A percentile compares a stretch with the other conserved stretches of the same genome.
Conservation (phyloP, 1,140 invertebrate species). For the Trachymyrmex cornetzi region DNA sequence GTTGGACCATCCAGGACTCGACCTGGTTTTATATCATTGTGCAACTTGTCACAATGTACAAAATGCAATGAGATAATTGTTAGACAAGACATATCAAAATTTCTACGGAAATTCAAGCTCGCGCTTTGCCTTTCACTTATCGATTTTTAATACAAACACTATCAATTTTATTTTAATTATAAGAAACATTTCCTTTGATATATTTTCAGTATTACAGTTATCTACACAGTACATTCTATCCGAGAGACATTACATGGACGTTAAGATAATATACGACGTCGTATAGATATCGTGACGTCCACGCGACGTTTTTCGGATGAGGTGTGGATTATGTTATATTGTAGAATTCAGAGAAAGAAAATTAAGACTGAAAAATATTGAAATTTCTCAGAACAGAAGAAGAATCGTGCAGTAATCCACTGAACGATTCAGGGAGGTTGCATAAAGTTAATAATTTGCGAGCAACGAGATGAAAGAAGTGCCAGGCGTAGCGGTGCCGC, state of each 20-base stretch:
- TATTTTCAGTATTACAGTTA: no score
- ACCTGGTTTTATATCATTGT: slow-evolving; percentile 70
- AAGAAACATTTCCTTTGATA: neutral
- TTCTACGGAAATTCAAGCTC: neutral
- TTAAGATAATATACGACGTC: no score
- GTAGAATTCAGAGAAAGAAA: neutral
- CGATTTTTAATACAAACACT: neutral
- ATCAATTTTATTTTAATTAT: slow-evolving; percentile 10
- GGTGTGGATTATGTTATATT: neutral
- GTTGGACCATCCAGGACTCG: slow-evolving; percentile 63
- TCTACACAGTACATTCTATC: neutral
- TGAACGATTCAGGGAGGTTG: neutral
- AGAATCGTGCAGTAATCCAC: neutral
- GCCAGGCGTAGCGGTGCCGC: slow-evolving; percentile 30
- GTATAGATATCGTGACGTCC: no score
- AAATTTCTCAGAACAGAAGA: neutral
- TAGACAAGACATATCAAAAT: neutral
- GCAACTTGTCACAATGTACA: slow-evolving; percentile 66
- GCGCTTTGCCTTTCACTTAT: neutral
- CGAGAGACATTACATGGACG: no score
- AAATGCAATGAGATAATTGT: neutral
- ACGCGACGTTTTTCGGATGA: no score
- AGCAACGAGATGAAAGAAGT: slow-evolving; percentile 28
- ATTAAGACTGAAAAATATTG: neutral
- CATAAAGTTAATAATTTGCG: slow-evolving; percentile 31